phyloP scores from a whole-genome alignment of 2,888 invertebrate genomes.

The Conistra vaccinii region DNA sequence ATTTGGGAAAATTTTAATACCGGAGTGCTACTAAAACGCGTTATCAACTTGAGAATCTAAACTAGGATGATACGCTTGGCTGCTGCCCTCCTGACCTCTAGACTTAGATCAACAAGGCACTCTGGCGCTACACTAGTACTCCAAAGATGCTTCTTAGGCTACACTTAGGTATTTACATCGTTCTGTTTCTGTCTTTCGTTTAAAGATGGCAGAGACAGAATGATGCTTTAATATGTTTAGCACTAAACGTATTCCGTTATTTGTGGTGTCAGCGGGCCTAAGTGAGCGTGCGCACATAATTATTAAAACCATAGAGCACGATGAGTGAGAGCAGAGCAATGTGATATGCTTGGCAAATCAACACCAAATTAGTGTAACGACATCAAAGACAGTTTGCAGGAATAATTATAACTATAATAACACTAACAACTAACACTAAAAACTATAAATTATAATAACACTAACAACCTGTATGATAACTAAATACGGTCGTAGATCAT shows the following conservation, averaged over 20 bases:
- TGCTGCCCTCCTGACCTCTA: background rate
- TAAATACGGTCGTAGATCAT: no score
- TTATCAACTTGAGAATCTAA: conserved; percentile 9
- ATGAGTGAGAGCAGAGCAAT: background rate
- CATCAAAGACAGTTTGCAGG: background rate
- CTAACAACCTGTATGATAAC: no score
- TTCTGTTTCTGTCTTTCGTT: background rate
- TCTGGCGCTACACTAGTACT: background rate
- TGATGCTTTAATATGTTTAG: background rate
- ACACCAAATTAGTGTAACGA: background rate
- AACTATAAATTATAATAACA: no score
- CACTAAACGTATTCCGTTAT: background rate
- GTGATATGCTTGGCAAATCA: background rate
- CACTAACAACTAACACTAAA: no score
- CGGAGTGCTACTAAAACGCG: background rate
- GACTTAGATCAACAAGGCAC: background rate
- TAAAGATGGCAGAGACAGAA: background rate
- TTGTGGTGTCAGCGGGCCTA: background rate
- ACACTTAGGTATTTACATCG: background rate
- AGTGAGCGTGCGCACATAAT: background rate
- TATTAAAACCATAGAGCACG: background rate
- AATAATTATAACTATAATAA: no score
- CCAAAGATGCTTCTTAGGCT: background rate
- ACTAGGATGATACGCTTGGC: conserved; percentile 2
- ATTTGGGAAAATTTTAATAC: background rate